Evolutionary conservation across 2,888 invertebrate species (phyloP).

Genomic region (Stenchaetothrips biformis): DNA sequence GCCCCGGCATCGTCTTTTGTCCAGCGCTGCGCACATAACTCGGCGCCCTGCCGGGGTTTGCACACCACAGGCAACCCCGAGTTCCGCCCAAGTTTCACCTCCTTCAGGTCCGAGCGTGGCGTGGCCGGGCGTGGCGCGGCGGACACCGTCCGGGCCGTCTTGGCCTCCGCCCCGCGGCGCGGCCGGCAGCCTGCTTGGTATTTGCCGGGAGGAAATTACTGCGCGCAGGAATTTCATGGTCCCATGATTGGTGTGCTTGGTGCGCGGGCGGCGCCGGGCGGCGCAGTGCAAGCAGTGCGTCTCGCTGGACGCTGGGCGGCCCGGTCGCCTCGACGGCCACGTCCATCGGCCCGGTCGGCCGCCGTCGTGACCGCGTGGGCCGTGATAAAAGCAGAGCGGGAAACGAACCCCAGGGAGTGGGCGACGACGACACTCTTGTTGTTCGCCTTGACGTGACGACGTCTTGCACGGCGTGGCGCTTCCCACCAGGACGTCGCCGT

Average conservation of each 20-base stretch:
- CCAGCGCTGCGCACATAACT: neutral
- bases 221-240: slow-evolving; percentile 4
- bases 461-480: neutral
- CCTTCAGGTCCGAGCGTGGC: neutral
- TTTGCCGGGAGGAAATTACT: slow-evolving; percentile 11
- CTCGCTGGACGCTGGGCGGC: neutral
- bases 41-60: neutral
- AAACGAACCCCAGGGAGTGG: neutral
- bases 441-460: neutral
- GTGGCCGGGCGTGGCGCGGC: neutral
- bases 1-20: slow-evolving; percentile 1
- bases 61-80: neutral
- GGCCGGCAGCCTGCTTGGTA: neutral
- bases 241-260: slow-evolving; percentile 14
- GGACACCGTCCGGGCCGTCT: neutral
- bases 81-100: slow-evolving; percentile 17
- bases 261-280: neutral
- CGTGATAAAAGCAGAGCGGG: no score
- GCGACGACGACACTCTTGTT: neutral
- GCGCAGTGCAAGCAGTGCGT: neutral
- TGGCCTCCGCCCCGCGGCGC: neutral
- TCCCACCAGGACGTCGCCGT: slow-evolving; percentile 3
- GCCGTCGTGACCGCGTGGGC: no score
- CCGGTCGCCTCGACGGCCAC: neutral
- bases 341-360: neutral